Evolutionary conservation across 2,113 vertebrate genomes (phyloP), one percentile per base, ranked within the genome.

Genomic region (Larimichthys crocea): DNA sequence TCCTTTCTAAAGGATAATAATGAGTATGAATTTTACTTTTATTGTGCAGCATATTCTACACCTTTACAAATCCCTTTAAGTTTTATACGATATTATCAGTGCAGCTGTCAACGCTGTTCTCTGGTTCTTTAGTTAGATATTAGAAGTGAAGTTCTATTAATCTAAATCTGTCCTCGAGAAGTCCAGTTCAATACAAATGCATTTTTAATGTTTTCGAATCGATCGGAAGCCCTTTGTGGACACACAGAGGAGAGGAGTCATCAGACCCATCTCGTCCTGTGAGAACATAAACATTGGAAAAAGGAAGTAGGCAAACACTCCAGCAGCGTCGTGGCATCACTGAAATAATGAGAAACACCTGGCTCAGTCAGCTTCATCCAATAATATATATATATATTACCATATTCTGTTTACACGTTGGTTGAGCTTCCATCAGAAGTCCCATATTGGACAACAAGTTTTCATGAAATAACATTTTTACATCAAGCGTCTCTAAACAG

Each of bases 241-340:
- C 10, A 20, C 8, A 50, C 3, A 49, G 15, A 3, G 48, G 31
- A 19, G 49, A 11, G 2, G n/a, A 31, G 40, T 3, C 9, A 46
- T 16, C 40, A 26, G 5, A 11, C 12, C 22, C 3, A 29, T 31
- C 12, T 11, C 2, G 2, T 64, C 49, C 35, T 29, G 50, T 48
- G 17, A 61, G n/a, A n/a, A 71, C 55, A 49, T 44, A 64, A 72
- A 64, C 7, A 72, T 9, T 56, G 49, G 31, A 10, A 20, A 26
- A 35, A 26, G 49, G 19, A 53, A 40, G 19, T 15, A 65, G 19
- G 29, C 10, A 22, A 22, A 35, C 22, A 44, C 40, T 14, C 12
- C 52, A 48, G 59, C 26, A n/a, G 49, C 11, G 1, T 10, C 3
- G 26, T 24, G 29, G 0, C 1, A 20, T 55, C 16, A 29, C 16